Evolutionary conservation across 2,113 vertebrate species (phyloP).

Genomic region (Pterophyllum scalare): DNA sequence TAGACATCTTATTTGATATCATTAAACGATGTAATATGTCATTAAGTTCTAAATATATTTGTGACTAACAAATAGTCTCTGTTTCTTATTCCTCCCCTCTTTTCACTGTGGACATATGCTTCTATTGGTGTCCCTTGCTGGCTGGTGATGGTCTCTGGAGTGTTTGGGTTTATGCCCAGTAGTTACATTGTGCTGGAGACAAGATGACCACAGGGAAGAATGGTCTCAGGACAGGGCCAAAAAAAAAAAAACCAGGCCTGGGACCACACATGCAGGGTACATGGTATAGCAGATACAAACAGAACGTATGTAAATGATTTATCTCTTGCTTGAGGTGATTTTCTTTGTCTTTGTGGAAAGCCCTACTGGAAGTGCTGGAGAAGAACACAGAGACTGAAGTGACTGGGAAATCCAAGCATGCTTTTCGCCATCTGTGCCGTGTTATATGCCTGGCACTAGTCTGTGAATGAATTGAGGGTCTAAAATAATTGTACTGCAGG

Average conservation of each 20-base stretch:
- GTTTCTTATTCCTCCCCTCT: conserved; percentile 18
- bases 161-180: conserved; percentile 71
- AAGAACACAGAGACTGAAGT: conserved; percentile 29
- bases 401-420: conserved; percentile 48
- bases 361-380: conserved; percentile 17
- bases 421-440: conserved; percentile 51
- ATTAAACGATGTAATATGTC: conserved; percentile 7
- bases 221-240: conserved; percentile 55
- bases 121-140: conserved; percentile 55
- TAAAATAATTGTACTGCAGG: conserved; percentile 24
- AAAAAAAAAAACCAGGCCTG: conserved; percentile 44
- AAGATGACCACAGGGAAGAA: conserved; percentile 71
- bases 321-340: conserved; percentile 18
- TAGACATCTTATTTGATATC: not conserved
- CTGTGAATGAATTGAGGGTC: conserved; percentile 32
- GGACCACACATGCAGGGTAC: conserved; percentile 51
- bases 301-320: conserved; percentile 45
- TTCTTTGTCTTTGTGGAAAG: conserved; percentile 33
- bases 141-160: conserved; percentile 59
- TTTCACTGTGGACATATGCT: conserved; percentile 59
- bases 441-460: conserved; percentile 15
- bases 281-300: conserved; percentile 30
- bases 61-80: conserved; percentile 6
- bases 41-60: conserved; percentile 6
- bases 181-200: conserved; percentile 62